Conservation (phyloP, 2,797 vertebrate species). For the Spizella passerina region DNA sequence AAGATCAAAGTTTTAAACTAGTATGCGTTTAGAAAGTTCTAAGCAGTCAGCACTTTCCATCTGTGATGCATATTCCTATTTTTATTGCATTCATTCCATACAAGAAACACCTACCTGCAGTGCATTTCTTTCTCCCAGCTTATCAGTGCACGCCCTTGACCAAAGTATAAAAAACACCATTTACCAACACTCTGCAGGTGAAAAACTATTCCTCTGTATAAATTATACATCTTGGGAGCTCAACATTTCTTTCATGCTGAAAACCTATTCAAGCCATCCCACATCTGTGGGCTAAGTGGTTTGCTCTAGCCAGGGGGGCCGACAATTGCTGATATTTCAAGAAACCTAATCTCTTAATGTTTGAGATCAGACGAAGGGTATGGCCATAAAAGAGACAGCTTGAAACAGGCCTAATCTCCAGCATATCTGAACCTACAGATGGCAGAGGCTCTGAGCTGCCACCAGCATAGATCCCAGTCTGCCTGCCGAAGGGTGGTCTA, state of each 20-base stretch:
- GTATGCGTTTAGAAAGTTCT: not conserved
- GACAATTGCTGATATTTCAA: constrained; percentile 81
- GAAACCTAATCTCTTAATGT: constrained; percentile 86
- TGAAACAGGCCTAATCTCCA: constrained; percentile 67
- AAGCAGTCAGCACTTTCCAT: not conserved
- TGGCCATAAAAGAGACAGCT: constrained; percentile 57
- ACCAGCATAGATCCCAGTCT: constrained; percentile 32
- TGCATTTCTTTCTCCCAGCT: not conserved
- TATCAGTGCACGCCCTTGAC: not conserved
- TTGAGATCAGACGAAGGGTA: constrained; percentile 67
- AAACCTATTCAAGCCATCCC: constrained; percentile 54
- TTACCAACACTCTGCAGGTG: not conserved
- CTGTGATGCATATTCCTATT: not conserved
- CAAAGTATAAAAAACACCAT: not conserved
- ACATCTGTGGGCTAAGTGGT: constrained; percentile 6
- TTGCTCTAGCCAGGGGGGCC: constrained; percentile 49
- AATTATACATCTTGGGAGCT: constrained; percentile 32
- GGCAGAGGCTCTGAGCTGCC: constrained; percentile 19
- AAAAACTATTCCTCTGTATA: constrained; percentile 7
- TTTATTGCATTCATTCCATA: not conserved
- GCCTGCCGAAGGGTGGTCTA: constrained; percentile 30
- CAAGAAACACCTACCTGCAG: not conserved
- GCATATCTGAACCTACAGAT: constrained; percentile 40
- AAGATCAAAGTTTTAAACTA: not conserved
- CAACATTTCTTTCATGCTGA: constrained; percentile 34